Evolutionary conservation across 2,113 vertebrate genomes (phyloP).

Genomic region (Peromyscus maniculatus): DNA sequence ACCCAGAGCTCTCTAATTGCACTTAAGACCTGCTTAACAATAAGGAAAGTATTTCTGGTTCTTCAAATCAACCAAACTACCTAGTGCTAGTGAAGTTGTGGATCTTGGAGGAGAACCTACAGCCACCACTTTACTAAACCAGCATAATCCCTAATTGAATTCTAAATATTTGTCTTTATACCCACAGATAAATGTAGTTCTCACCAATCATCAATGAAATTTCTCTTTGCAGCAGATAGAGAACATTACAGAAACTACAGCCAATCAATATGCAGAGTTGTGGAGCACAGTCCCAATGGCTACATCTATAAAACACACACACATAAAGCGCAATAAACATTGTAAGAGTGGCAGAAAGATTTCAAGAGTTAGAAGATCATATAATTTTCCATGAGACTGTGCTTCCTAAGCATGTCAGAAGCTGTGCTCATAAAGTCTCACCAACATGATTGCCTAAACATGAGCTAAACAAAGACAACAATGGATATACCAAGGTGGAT

Average conservation of each 20-base stretch:
- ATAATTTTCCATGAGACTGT: not conserved
- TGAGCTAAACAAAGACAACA: not conserved
- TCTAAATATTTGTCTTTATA: not conserved
- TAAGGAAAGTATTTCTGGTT: not conserved
- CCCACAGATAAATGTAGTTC: not conserved
- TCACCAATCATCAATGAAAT: not conserved
- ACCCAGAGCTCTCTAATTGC: not conserved
- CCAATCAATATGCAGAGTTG: not conserved
- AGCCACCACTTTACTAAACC: not conserved
- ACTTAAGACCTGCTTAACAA: not conserved
- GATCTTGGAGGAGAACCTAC: not conserved
- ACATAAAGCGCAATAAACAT: not conserved
- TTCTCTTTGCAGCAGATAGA: not conserved
- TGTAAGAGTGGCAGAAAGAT: not conserved
- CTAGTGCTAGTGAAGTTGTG: not conserved
- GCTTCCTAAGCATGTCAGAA: not conserved
- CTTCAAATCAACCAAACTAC: not conserved
- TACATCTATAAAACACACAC: not conserved
- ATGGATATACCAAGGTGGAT: not conserved
- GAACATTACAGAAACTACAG: not conserved
- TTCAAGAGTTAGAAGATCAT: not conserved
- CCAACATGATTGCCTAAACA: not conserved
- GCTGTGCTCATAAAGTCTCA: not conserved
- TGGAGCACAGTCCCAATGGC: not conserved
- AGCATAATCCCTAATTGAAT: not conserved